Percentiles rank a stretch among this genome's conserved stretches.
Conservation (phyloP, 2,888 invertebrate genomes). For the Parnassius apollo region DNA sequence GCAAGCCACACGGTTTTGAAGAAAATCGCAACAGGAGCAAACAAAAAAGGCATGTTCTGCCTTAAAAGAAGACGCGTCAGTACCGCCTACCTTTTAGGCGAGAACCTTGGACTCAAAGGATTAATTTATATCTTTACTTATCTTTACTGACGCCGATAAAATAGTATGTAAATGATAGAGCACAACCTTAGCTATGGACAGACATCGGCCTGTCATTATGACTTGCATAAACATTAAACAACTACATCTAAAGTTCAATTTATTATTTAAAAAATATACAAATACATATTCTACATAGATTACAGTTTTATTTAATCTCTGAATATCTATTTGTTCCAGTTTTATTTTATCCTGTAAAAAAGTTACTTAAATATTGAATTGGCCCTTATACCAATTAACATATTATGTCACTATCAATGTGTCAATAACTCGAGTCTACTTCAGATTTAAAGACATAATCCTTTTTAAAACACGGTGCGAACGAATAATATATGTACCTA, state of each 20-base stretch:
- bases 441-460: conserved; percentile 53
- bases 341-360: no score
- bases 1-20: conserved; percentile 44
- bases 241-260: no score
- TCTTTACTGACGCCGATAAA: conserved; percentile 33
- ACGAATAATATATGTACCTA: conserved; percentile 45
- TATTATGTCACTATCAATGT: background rate
- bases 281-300: no score
- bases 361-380: no score
- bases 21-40: conserved; percentile 46
- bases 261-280: no score
- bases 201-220: conserved; percentile 38
- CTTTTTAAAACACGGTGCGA: conserved; percentile 40
- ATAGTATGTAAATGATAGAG: conserved; percentile 39
- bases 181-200: conserved; percentile 29
- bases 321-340: no score
- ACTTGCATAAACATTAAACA: conserved; percentile 48
- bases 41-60: conserved; percentile 40
- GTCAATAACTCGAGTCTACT: conserved; percentile 46
- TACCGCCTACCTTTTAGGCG: conserved; percentile 30
- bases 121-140: conserved; percentile 35
- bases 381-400: no score
- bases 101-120: conserved; percentile 29
- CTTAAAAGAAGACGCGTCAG: conserved; percentile 45
- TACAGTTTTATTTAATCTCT: no score